Conservation (phyloP, 2,113 vertebrate species). For the Brachypteracias leptosomus region DNA sequence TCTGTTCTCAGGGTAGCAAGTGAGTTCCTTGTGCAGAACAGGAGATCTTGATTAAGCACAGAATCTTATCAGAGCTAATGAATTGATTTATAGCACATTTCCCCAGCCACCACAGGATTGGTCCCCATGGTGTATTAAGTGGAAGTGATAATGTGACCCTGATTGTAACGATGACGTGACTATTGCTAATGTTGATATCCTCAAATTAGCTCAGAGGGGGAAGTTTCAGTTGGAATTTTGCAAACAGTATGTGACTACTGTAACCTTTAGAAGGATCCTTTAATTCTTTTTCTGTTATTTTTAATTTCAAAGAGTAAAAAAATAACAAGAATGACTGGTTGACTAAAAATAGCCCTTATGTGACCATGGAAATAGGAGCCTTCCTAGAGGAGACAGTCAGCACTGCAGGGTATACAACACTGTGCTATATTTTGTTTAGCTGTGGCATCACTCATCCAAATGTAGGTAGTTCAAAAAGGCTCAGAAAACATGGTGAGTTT, state of each 20-base stretch:
- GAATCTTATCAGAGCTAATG: slow-evolving; percentile 14
- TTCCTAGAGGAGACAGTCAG: slow-evolving; percentile 13
- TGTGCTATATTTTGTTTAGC: slow-evolving; percentile 9
- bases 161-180: slow-evolving; percentile 42
- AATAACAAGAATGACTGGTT: slow-evolving; percentile 28
- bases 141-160: slow-evolving; percentile 44
- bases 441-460: neutral
- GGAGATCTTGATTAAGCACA: slow-evolving; percentile 22
- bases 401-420: neutral
- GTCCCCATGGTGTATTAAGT: slow-evolving; percentile 45
- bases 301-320: neutral
- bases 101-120: slow-evolving; percentile 24
- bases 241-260: neutral
- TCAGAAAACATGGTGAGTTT: neutral
- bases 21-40: slow-evolving; percentile 19
- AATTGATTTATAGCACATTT: slow-evolving; percentile 42
- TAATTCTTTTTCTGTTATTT: slow-evolving; percentile 14
- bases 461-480: neutral
- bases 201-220: slow-evolving; percentile 7
- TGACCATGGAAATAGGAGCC: slow-evolving; percentile 34
- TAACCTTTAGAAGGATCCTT: slow-evolving; percentile 28
- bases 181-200: slow-evolving; percentile 49
- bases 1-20: neutral
- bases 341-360: slow-evolving; percentile 34
- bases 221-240: slow-evolving; percentile 5